Percentiles rank a stretch among this genome's conserved stretches.
These are phyloP conservation scores for Lepisosteus oculatus DNA, from an alignment of 2,113 vertebrate species.

Conservation along the genomic window DNA sequence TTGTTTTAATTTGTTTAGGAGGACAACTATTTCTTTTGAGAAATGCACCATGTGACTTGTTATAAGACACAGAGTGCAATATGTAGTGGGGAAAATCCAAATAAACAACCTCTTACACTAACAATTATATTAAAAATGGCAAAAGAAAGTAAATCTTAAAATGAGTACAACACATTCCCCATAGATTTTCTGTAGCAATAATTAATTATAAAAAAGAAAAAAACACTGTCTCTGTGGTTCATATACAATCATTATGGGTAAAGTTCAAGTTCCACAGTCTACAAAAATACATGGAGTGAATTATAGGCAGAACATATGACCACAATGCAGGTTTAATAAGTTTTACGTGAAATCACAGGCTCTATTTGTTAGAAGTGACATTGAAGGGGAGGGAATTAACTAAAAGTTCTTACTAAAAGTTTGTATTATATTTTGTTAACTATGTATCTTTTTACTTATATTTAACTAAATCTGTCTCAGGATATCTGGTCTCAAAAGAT, in stretches of 20 bases:
- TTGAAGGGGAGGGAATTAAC: slow-evolving; percentile 42
- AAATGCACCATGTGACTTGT: slow-evolving; percentile 19
- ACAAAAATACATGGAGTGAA: slow-evolving; percentile 80
- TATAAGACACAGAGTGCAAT: slow-evolving; percentile 35
- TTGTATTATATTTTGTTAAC: too few species aligned
- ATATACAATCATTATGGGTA: slow-evolving; percentile 58
- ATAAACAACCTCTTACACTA: slow-evolving; percentile 50
- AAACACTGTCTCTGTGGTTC: slow-evolving; percentile 68
- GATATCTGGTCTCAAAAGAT: too few species aligned
- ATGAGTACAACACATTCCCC: slow-evolving; percentile 44
- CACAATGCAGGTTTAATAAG: slow-evolving; percentile 45
- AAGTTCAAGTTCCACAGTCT: slow-evolving; percentile 64
- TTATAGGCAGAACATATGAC: slow-evolving; percentile 73
- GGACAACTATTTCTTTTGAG: neutral
- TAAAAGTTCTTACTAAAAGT: slow-evolving; percentile 36
- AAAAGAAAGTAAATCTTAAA: slow-evolving; percentile 18
- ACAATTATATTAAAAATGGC: slow-evolving; percentile 24
- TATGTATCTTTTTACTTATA: too few species aligned
- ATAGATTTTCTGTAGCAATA: slow-evolving; percentile 50
- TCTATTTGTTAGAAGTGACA: slow-evolving; percentile 4
- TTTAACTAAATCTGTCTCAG: too few species aligned
- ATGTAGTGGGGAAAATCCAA: slow-evolving; percentile 62
- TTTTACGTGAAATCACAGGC: slow-evolving; percentile 47
- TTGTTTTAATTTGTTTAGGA: neutral
- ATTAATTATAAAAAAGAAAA: slow-evolving; percentile 64